Percentiles rank a stretch among this genome's conserved stretches.
Evolutionary conservation across 2,113 vertebrate species (phyloP).

Genomic region (Egretta garzetta): DNA sequence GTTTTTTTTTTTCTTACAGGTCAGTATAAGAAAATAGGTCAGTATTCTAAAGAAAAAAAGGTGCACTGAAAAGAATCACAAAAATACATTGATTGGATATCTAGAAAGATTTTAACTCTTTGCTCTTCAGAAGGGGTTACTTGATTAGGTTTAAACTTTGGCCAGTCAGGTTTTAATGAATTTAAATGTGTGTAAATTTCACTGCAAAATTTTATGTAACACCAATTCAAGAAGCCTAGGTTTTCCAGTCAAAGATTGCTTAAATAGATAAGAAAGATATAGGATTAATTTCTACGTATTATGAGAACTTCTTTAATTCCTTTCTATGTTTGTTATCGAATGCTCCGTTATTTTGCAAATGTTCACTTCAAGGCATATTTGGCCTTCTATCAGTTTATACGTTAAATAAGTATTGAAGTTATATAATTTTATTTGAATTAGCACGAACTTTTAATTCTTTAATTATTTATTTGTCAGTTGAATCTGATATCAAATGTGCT

Average conservation of each 20-base stretch:
- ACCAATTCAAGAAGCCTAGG: background rate
- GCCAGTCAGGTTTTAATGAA: background rate
- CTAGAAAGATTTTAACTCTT: background rate
- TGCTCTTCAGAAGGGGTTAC: background rate
- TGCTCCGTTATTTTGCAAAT: background rate
- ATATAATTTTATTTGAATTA: background rate
- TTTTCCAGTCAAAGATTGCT: background rate
- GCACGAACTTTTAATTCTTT: background rate
- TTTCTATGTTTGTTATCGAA: background rate
- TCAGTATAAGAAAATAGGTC: background rate
- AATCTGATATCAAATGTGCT: background rate
- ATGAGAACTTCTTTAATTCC: background rate
- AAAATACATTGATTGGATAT: background rate
- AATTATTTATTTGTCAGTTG: background rate
- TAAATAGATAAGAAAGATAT: background rate
- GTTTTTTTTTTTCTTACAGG: background rate
- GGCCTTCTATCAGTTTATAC: background rate
- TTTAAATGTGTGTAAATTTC: background rate
- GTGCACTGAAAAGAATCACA: background rate
- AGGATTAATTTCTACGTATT: background rate
- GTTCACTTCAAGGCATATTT: background rate
- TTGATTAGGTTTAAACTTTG: background rate
- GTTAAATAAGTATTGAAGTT: background rate
- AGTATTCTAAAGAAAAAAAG: background rate
- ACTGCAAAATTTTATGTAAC: background rate